phyloP scores from a whole-genome alignment of 2,113 vertebrate genomes.

The Tamias sibiricus region DNA sequence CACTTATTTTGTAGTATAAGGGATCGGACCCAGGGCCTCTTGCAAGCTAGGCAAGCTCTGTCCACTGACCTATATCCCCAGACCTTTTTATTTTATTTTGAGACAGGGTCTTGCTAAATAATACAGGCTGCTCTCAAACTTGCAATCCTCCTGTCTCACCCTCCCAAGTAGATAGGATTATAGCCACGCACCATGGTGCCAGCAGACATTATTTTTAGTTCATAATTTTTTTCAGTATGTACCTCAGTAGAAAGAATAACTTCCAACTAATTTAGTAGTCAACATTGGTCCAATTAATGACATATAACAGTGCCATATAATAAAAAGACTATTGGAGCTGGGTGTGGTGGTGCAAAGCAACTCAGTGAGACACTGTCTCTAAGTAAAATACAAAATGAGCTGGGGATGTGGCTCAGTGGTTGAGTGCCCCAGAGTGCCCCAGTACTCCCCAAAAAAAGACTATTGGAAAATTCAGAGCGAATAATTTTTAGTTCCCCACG shows the following conservation, averaged over 20 bases:
- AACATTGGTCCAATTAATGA: background rate
- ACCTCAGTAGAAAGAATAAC: background rate
- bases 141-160: background rate
- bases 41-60: background rate
- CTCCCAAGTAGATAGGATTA: background rate
- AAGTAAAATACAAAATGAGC: too few relatives aligned
- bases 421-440: too few relatives aligned
- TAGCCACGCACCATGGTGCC: background rate
- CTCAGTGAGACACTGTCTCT: too few relatives aligned
- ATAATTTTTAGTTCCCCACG: constrained; percentile 42
- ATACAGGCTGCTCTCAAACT: background rate
- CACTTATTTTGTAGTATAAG: background rate
- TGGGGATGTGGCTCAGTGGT: too few relatives aligned
- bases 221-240: background rate
- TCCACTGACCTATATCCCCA: background rate
- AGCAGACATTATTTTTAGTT: constrained; percentile 2
- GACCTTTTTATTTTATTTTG: background rate
- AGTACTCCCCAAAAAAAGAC: background rate
- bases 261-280: constrained; percentile 6
- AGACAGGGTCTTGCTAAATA: background rate
- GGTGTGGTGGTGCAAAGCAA: too few relatives aligned
- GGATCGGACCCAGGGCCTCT: too few relatives aligned
- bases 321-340: background rate
- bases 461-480: background rate
- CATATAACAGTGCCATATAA: background rate